Base-by-base conservation (phyloP, 2,797 vertebrate species). In the Lateolabrax maculatus region DNA sequence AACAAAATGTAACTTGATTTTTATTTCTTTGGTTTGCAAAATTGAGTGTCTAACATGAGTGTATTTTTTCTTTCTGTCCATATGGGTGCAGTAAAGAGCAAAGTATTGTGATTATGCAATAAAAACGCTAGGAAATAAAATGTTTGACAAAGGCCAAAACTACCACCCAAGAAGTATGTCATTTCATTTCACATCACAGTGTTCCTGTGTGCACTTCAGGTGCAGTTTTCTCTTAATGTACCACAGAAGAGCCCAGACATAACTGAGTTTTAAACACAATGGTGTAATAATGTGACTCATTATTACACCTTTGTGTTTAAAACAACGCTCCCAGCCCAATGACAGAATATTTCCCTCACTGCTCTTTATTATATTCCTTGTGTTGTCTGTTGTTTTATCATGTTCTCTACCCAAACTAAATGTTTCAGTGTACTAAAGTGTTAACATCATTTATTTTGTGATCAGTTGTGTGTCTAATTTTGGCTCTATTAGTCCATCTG, bases 81-180 rank as follows among this genome's bases (percentile, higher is more conserved):
- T 6, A 34, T 5, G 83, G 65, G 44, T 0, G 61, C 77, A 87
- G 82, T 61, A 66, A 71, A 81, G 52, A 77, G 72, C 16, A 29
- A 68, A 9, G 4, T 25, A 25, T 6, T 48, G 1, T 4, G 1
- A 67, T 60, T 4, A 11, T 16, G 1, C 3, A 25, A 2, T 19
- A 21, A 57, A 4, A 13, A 62, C 27, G 6, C 3, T 15, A 27
- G 18, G 18, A 41, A 27, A 67, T 3, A 29, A 39, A 13, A 29
- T 46, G 9, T 29, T 19, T 16, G 3, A 1, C 4, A 9, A 3
- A 44, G n/a, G 2, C 5, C 44, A 19, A 16, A 55, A 4, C 13
- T 6, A 12, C n/a, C 19, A 36, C n/a, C 21, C n/a, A 56, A 9
- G 19, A 61, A 27, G 21, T 15, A 21, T 68, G 13, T 53, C 9